Evolutionary conservation across 2,113 vertebrate species (phyloP).

Genomic region (Nyctibius bracteatus): DNA sequence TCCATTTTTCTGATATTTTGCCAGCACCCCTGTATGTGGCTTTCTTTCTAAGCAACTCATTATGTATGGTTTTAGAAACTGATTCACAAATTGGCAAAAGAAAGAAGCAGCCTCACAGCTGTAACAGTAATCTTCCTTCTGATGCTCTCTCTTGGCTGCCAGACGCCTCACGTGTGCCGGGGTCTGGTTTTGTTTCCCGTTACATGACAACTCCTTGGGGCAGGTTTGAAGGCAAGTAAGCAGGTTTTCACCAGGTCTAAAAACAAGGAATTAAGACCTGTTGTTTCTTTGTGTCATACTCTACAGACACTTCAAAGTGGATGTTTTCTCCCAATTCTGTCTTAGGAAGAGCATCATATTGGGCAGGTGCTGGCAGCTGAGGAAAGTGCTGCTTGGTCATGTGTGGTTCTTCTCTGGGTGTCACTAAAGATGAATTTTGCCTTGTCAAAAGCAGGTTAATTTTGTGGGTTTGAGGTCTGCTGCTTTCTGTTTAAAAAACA

Average conservation of each 20-base stretch:
- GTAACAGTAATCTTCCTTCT: neutral
- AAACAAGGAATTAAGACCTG: neutral
- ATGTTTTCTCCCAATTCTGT: neutral
- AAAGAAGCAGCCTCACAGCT: neutral
- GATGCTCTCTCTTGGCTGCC: neutral
- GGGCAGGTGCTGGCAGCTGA: neutral
- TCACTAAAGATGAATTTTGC: neutral
- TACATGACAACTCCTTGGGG: neutral
- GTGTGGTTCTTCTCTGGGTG: neutral
- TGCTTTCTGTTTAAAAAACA: neutral
- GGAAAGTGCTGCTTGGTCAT: neutral
- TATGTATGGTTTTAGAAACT: neutral
- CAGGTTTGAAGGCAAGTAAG: neutral
- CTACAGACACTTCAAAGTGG: neutral
- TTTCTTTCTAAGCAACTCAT: neutral
- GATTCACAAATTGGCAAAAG: neutral
- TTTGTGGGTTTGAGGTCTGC: neutral
- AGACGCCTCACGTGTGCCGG: rapidly evolving
- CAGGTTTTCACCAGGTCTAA: neutral
- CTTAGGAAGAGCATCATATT: neutral
- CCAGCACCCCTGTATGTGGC: neutral
- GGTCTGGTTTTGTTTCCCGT: neutral
- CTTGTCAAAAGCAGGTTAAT: neutral
- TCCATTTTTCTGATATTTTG: neutral
- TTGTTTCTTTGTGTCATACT: neutral